Evolutionary conservation across 2,888 invertebrate species (phyloP).

Genomic region (Amiota minor): DNA sequence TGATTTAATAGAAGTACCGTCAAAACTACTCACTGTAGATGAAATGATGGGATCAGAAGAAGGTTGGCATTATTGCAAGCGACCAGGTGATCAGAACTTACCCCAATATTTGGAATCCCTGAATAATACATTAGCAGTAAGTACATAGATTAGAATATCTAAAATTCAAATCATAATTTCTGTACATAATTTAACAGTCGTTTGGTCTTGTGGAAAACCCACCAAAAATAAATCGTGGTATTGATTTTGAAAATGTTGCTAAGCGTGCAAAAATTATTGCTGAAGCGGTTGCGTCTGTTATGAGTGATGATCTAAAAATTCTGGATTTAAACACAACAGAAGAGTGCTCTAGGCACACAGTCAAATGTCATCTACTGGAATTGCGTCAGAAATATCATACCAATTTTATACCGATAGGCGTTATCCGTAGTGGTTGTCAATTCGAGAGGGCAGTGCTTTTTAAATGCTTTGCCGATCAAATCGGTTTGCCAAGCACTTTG

Average conservation of each 20-base stretch:
- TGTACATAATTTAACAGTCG: conserved; percentile 35
- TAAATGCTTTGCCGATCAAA: conserved; percentile 79
- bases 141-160: conserved; percentile 17
- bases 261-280: conserved; percentile 72
- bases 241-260: conserved; percentile 66
- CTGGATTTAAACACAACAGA: conserved; percentile 71
- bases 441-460: conserved; percentile 79
- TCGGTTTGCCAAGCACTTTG: conserved; percentile 78
- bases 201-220: conserved; percentile 59
- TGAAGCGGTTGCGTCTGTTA: conserved; percentile 73
- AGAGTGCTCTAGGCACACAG: conserved; percentile 73
- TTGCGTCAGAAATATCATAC: conserved; percentile 73
- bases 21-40: conserved; percentile 30
- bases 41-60: conserved; percentile 41
- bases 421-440: conserved; percentile 76
- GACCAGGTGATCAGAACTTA: conserved; percentile 58
- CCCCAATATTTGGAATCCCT: conserved; percentile 56
- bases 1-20: conserved; percentile 52
- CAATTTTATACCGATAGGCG: conserved; percentile 77
- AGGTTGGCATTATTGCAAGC: conserved; percentile 64
- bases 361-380: conserved; percentile 75
- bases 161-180: not conserved
- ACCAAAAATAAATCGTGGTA: conserved; percentile 48
- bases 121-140: conserved; percentile 52
- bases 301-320: conserved; percentile 53